Evolutionary conservation across 2,888 invertebrate species (phyloP).

Genomic region (Nyleta sp.): DNA sequence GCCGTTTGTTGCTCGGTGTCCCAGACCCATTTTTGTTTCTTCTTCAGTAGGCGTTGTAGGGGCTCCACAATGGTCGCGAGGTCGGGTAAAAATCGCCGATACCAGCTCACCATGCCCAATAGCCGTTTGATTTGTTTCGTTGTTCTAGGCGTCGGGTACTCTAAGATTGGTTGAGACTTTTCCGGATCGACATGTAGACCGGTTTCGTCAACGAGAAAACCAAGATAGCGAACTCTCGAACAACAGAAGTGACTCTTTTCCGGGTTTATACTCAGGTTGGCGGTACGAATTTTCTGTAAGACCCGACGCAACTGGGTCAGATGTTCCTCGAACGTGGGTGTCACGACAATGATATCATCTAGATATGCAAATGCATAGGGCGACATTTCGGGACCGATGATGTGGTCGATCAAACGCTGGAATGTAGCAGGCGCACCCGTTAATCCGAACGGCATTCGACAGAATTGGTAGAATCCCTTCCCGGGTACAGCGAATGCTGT

Average conservation of each 20-base stretch:
- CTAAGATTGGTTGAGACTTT: constrained; percentile 15
- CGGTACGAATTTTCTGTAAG: constrained; percentile 1
- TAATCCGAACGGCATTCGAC: constrained; percentile 55
- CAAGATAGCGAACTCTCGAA: constrained; percentile 31
- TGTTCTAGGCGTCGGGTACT: constrained; percentile 39
- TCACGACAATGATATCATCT: constrained; percentile 58
- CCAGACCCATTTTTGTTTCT: constrained; percentile 1
- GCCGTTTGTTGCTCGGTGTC: background rate
- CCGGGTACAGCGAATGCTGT: constrained; percentile 53
- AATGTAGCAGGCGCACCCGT: constrained; percentile 56
- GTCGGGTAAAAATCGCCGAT: constrained; percentile 10
- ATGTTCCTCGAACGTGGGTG: constrained; percentile 50
- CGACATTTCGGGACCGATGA: too few species aligned
- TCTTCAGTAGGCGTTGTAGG: background rate
- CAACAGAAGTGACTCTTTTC: too few species aligned
- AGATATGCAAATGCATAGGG: too few species aligned
- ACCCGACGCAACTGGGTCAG: constrained; percentile 34
- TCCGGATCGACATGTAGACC: constrained; percentile 49
- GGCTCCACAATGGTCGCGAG: constrained; percentile 4
- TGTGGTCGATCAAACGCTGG: background rate
- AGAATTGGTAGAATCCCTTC: constrained; percentile 42
- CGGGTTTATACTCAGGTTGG: background rate
- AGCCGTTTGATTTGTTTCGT: constrained; percentile 65
- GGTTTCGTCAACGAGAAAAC: constrained; percentile 35
- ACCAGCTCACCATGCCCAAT: constrained; percentile 62